Base-by-base conservation (phyloP, 2,113 vertebrate species). In the Thermophis baileyi region DNA sequence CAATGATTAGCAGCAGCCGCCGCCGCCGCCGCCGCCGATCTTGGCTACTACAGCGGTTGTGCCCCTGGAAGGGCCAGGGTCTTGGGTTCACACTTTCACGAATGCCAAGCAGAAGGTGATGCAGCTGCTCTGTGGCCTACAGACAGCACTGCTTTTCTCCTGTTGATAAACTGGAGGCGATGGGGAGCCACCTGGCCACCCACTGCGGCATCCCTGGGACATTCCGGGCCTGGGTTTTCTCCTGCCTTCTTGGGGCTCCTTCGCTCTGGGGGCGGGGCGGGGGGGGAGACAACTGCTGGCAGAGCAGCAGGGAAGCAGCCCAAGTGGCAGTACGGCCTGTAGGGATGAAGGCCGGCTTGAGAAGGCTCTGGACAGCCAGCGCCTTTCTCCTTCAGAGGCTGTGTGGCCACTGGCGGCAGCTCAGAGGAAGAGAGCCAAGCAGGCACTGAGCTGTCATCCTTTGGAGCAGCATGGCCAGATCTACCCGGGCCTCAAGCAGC, bases 361-460 rank as follows among this genome's bases (percentile, higher is more conserved):
- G 89, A 93, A 91, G 54, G 90, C 9, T 35, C 44, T 6, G 55
- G 54, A n/a, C 47, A 49, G 25, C 88, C 91, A n/a, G 50, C 0
- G 1, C 85, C 12, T 57, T 89, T 20, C 51, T 87, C 20, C 49
- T 20, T 0, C 0, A 53, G 85, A 95, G 49, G 53, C 30, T 81
- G 40, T 8, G 88, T n/a, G 12, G 53, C 50, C 30, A 89, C 22
- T 25, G 85, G 46, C 12, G 54, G 47, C 20, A 27, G 22, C 30
- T 1, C 0, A 74, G 22, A n/a, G 44, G 27, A 55, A 9, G 57
- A 81, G 89, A n/a, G 54, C 87, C 49, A 30, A 1, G 88, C 85
- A 85, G 69, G n/a, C 94, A 87, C 86, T 12, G 30, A 7, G 8
- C 35, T 54, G 50, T 4, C 30, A 2, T 35, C 50, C 27, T 51